A percentile compares a stretch with the other conserved stretches of the same genome.
phyloP scores from a whole-genome alignment of 2,888 invertebrate genomes.

The Graphium colonna region DNA sequence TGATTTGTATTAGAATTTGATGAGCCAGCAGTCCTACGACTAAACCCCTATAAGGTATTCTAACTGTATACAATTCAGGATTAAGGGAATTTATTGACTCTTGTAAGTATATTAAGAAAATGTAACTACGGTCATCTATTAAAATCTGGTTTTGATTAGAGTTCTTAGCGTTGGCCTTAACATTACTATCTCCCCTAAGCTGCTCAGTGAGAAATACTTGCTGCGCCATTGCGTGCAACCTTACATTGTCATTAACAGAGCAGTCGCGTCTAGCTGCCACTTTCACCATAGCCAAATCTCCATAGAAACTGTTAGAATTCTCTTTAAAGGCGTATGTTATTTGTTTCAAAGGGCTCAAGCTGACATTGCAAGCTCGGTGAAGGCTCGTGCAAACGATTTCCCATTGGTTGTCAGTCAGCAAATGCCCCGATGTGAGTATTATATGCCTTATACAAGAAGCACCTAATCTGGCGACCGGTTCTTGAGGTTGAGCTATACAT shows the following conservation, averaged over 20 bases:
- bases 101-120: constrained; percentile 91
- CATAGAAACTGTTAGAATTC: constrained; percentile 96
- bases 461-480: constrained; percentile 93
- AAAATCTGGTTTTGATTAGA: constrained; percentile 67
- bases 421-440: constrained; percentile 89
- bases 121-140: constrained; percentile 92
- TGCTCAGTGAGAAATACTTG: constrained; percentile 89
- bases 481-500: constrained; percentile 93
- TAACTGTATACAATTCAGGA: constrained; percentile 87
- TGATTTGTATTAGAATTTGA: constrained; percentile 94
- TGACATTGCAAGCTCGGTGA: constrained; percentile 91
- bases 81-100: constrained; percentile 85
- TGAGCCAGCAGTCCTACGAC: constrained; percentile 94
- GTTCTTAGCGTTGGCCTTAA: constrained; percentile 58
- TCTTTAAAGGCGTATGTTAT: constrained; percentile 94
- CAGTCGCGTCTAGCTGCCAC: constrained; percentile 95
- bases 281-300: constrained; percentile 94
- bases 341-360: constrained; percentile 92
- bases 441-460: constrained; percentile 95
- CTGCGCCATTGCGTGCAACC: constrained; percentile 92
- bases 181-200: constrained; percentile 49
- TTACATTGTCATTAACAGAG: constrained; percentile 89
- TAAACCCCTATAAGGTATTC: constrained; percentile 92
- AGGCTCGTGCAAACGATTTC: constrained; percentile 90
- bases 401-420: constrained; percentile 92